Evolutionary conservation across 1,140 invertebrate species (phyloP), one percentile per base, ranked within the genome.

Genomic region (Bombus difficillimus): DNA sequence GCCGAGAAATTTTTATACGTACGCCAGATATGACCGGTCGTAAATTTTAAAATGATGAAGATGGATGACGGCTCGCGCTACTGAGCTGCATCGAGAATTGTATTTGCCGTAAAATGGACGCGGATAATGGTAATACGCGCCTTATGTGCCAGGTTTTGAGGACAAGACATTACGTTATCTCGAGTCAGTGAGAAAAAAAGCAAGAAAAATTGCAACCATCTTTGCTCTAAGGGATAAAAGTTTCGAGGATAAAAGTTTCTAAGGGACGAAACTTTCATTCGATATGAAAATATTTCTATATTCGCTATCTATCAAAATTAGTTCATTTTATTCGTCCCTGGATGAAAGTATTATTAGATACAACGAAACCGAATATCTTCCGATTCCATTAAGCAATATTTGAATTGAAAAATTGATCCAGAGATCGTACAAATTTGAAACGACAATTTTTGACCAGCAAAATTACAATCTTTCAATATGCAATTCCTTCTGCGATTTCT

Each of bases 31-130:
- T 47, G 41, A 66, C 69, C 25, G 25, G 10, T 10, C 59, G 32
- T 76, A 76, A 83, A 83, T 76, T 76, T 43, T 47, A 53, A 76
- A 76, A 83, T 62, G 41, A 83, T 83, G 41, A 83, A 76, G 81
- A 83, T 76, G 73, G 81, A 83, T 83, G 81, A 66, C 15, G 41
- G 25, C 10, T 68, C n/a, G 57, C 12, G 41, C 28, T 22, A 32
- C 9, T 1, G 32, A 6, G 62, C 10, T 68, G 34, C 43, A 66
- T 76, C 34, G 53, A 68, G 74, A 76, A 64, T 83, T 76, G 43
- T 66, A 83, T 76, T 76, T 66, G 32, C 43, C 25, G 28, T 34
- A 28, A 68, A 64, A 41, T 66, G 81, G 81, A 53, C 81, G n/a
- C 62, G 71, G 57, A 47, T 75, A 66, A 82, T 82, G 57, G 53